Base-by-base conservation (phyloP, 2,113 vertebrate species). In the Cavia porcellus region DNA sequence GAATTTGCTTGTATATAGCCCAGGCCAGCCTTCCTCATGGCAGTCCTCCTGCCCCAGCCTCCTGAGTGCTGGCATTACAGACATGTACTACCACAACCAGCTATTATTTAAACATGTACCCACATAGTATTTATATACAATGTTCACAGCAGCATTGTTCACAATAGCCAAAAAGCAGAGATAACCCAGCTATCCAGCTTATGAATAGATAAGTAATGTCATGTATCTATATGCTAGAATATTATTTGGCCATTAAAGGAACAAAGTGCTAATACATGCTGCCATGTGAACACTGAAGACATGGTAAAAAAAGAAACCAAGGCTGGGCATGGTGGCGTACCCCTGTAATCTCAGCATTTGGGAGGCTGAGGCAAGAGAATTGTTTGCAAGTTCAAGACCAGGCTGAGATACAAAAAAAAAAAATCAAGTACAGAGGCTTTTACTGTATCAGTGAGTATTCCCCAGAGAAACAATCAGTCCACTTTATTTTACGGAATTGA, bases 71-170 rank as follows among this genome's bases (percentile, higher is more conserved):
- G 35, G 68, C 35, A n/a, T 70, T 19, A n/a, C 6, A 70, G 68
- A 35, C 35, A 4, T 38, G 68, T 17, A 7, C 68, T 35, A n/a
- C 35, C 35, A 70, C 17, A 70, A 17, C 35, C 17, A 14, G 35
- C 17, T 17, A 32, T 13, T 52, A 79, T 95, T 74, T 94, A 86
- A 86, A 47, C 1, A 55, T n/a, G 12, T 1, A 5, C 90, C 80
- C 64, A 45, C 62, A 80, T 45, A 66, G 80, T 90, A 84, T 35
- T 47, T 87, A 4, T 64, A 72, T 22, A 83, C 38, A 84, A 74
- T 94, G 35, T 96, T 93, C 75, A 89, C 5, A 82, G 72, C n/a
- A 85, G 20, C 25, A n/a, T 91, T 92, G 68, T 91, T 91, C 52
- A 64, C 80, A 74, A 50, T 90, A 89, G 72, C 28, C 38, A 85